Conservation (phyloP, 2,888 invertebrate genomes). For the Iselma pallidipennis region DNA sequence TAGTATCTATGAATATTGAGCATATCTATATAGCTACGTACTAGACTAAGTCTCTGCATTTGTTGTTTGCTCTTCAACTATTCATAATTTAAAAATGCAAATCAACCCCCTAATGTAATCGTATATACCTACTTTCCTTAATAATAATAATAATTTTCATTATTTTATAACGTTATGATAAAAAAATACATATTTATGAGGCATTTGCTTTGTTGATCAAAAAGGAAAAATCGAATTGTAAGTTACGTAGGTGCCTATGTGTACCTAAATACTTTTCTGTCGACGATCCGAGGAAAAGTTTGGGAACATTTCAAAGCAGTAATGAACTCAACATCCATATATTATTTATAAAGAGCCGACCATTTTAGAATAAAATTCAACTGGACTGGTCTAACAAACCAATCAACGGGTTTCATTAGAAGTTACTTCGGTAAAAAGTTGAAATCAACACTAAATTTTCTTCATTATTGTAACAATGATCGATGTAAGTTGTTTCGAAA, state of each 20-base stretch:
- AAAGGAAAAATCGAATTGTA: too few species aligned
- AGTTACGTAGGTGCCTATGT: too few species aligned
- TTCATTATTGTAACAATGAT: background rate
- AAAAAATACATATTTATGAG: too few species aligned
- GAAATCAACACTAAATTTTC: background rate
- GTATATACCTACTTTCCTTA: background rate
- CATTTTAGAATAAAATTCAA: too few species aligned
- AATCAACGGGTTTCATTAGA: background rate
- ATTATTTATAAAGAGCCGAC: too few species aligned
- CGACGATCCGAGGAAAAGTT: too few species aligned
- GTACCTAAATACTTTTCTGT: too few species aligned
- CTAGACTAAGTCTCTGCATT: background rate
- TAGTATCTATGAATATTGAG: too few species aligned
- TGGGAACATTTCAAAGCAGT: too few species aligned
- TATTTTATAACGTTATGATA: background rate
- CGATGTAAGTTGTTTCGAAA: background rate
- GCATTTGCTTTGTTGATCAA: too few species aligned
- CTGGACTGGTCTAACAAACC: too few species aligned
- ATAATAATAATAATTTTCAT: background rate
- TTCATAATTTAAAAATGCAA: background rate
- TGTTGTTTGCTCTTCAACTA: background rate
- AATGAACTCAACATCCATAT: too few species aligned
- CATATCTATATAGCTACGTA: background rate
- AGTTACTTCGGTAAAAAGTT: background rate
- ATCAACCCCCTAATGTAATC: background rate